Evolutionary conservation across 2,888 invertebrate genomes (phyloP).

Genomic region (Napeogenes sylphis): DNA sequence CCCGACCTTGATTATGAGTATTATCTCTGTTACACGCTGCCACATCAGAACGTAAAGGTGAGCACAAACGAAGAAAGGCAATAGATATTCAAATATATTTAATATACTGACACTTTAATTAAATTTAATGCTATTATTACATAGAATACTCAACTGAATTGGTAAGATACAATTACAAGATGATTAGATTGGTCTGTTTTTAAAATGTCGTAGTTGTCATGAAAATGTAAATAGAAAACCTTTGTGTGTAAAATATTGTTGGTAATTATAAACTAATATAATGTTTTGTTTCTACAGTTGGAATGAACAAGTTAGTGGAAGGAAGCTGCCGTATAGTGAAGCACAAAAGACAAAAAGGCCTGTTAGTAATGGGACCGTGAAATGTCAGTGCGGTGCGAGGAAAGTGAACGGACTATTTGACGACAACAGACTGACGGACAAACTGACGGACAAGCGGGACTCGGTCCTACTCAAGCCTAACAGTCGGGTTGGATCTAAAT

Average conservation of each 20-base stretch:
- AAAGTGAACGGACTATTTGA: conserved; percentile 60
- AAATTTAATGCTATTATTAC: too few relatives aligned
- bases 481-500: conserved; percentile 70
- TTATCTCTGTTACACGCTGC: conserved; percentile 75
- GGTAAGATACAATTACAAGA: too few relatives aligned
- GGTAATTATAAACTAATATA: conserved; percentile 10
- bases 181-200: too few relatives aligned
- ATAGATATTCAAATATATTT: neutral
- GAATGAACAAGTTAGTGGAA: conserved; percentile 75
- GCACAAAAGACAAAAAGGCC: conserved; percentile 75
- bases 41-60: conserved; percentile 74
- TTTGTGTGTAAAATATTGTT: neutral
- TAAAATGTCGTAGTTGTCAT: neutral
- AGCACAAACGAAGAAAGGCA: conserved; percentile 35
- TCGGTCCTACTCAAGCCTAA: conserved; percentile 60
- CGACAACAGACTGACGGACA: conserved; percentile 49
- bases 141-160: too few relatives aligned
- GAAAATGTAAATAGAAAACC: neutral
- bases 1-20: conserved; percentile 63
- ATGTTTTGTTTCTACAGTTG: conserved; percentile 55
- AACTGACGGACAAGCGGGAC: conserved; percentile 40
- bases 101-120: too few relatives aligned
- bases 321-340: conserved; percentile 76
- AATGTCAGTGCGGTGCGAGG: conserved; percentile 69
- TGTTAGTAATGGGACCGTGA: conserved; percentile 65